Evolutionary conservation across 64 coral and sea anemone species (phyloP).

Genomic region (Anthopleura sola): DNA sequence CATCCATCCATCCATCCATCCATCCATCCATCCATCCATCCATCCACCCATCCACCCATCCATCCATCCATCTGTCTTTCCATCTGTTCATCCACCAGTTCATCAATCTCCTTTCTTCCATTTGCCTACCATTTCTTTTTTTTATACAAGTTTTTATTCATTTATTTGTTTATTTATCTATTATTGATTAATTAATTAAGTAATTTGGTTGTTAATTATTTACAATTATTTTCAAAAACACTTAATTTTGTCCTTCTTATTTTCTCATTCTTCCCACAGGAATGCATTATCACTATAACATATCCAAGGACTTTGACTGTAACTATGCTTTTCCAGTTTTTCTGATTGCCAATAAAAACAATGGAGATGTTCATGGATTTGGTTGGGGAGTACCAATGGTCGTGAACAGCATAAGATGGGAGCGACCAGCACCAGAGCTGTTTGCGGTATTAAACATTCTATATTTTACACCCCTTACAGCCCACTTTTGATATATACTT

Average conservation of each 20-base stretch:
- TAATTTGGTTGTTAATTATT: not conserved
- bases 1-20: not conserved
- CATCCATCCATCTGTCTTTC: no score
- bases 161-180: not conserved
- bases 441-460: constrained; percentile 38
- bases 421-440: constrained; percentile 36
- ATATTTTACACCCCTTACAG: no score
- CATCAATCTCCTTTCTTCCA: no score
- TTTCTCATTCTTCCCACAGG: constrained; percentile 14
- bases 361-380: constrained; percentile 69
- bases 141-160: not conserved
- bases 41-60: not conserved
- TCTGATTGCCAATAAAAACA: constrained; percentile 53
- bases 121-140: no score
- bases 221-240: not conserved
- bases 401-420: constrained; percentile 63
- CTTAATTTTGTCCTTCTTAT: not conserved
- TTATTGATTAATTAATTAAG: not conserved
- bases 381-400: constrained; percentile 66
- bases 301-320: constrained; percentile 74
- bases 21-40: not conserved
- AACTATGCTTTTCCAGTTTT: constrained; percentile 71
- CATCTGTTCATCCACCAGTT: no score
- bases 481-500: no score
- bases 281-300: constrained; percentile 78